Evolutionary conservation across 2,113 vertebrate species (phyloP), one percentile per base, ranked within the genome.

Genomic region (Speoplatyrhinus poulsoni): DNA sequence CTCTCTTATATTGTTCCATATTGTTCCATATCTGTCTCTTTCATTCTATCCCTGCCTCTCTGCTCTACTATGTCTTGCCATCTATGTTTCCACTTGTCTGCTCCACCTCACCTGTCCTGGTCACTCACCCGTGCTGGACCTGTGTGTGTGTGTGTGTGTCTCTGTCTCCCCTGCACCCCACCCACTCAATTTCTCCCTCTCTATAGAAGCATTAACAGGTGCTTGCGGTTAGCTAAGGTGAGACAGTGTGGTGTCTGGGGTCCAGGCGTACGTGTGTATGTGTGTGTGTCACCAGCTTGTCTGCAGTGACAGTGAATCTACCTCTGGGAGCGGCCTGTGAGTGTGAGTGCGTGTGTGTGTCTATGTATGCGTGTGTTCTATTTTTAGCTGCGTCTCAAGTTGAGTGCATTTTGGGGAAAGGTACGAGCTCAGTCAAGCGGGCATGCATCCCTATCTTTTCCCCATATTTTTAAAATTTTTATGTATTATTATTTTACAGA

Each of bases 351-450:
- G 60, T 10, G 8, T 12, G 56, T 32, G 56, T 12, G 26, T 32
- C 11, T 58, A 13, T 46, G 58, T 46, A 41, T 6, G 69, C 56
- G 17, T 47, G 62, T 41, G 41, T n/a, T 79, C 85, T 87, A 87
- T 90, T 87, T 88, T 82, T 87, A 83, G 80, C 17, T 62, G 73
- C 77, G 66, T 79, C 67, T 84, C 75, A 80, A 85, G 80, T 84
- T 74, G 78, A 87, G 79, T 83, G 84, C 82, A 85, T 84, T 79
- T 72, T 80, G 84, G 82, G 84, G 81, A 81, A 87, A 87, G 77
- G 78, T 87, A 82, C 10, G 65, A 90, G 82, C 84, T 88, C 79
- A 86, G 66, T 79, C 85, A 78, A 70, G 84, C 69, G 26, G 73
- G 63, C 52, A 16, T 78, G 80, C 84, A 83, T 85, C 50, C 63